These are phyloP conservation scores for Lichenostomus cassidix DNA, from an alignment of 2,113 vertebrate species.

Conservation along the genomic window DNA sequence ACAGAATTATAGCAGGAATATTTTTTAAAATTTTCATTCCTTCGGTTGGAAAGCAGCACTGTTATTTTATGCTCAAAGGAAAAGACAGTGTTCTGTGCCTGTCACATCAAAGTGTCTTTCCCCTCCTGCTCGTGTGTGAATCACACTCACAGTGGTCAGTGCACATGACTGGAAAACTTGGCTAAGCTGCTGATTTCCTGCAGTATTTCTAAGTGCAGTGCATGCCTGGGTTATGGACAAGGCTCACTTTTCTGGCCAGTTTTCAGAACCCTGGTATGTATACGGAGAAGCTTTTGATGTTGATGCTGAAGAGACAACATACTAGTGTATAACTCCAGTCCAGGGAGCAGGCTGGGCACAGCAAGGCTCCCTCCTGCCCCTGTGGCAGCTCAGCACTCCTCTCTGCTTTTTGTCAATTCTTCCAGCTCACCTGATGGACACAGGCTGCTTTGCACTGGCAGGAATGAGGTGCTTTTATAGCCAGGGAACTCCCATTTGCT, in stretches of 20 bases:
- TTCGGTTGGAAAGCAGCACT: neutral
- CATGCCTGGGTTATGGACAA: neutral
- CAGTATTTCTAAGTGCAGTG: neutral
- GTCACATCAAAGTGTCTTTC: neutral
- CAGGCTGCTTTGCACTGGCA: neutral
- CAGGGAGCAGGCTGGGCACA: neutral
- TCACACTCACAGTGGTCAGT: neutral
- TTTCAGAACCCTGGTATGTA: neutral
- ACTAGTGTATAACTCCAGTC: neutral
- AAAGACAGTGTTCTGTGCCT: neutral
- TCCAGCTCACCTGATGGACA: neutral
- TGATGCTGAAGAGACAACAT: neutral
- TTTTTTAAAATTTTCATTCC: neutral
- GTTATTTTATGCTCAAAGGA: neutral
- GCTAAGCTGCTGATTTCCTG: neutral
- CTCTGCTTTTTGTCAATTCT: neutral
- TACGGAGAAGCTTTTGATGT: neutral
- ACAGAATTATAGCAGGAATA: neutral
- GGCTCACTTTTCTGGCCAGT: neutral
- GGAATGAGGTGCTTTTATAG: neutral
- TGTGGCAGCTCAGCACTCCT: neutral
- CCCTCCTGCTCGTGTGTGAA: neutral
- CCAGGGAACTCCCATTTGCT: accelerated
- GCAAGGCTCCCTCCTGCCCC: neutral
- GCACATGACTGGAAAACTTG: neutral